Base-by-base conservation (phyloP, 2,888 invertebrate species). In the Pristionchus mayeri region DNA sequence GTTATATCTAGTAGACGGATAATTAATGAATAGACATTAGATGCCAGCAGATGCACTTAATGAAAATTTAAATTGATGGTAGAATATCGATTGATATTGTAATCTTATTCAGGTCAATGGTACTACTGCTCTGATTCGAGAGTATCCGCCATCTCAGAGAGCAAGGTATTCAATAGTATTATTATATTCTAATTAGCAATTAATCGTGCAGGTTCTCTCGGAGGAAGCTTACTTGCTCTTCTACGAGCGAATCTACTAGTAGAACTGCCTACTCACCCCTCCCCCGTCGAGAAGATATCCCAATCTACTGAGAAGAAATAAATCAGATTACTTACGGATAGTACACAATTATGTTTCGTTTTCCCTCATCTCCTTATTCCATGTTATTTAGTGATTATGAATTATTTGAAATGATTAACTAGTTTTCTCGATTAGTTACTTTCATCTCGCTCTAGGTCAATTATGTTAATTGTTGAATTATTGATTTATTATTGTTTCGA, bases 201-300 rank as follows among this genome's bases (percentile, higher is more conserved):
- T 57, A 57, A 11, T 3, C 21, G 3, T 6, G 4, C 18, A 67
- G 67, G 67, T 67, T 85, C 94, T 97, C 75, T 94, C 95, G 89
- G 96, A 85, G 18, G 97, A 98, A 94, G 98, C 98, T 24, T 98
- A 98, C 94, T 95, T 98, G 82, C 95, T 98, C 57, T 99, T 98
- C 94, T 98, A 98, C 93, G 98, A 98, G 94, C 95, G 98, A 93
- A 96, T 98, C 27, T 81, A 48, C 81, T 81, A 67, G 67, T 37
- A 67, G 67, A 67, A 37, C 34, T 27, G 37, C 67, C 60, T n/a
- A 24, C n/a, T n/a, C n/a, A n/a, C n/a, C 54, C 21, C 16, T 67
- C 3, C 37, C 34, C 37, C 67, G 16, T 18, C 37, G 21, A 67
- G 37, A 37, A 67, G 37, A 67, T 37, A 67, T 37, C 67, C 37